A percentile compares a stretch with the other conserved stretches of the same genome.
These are phyloP conservation scores for Nipponia nippon DNA, from an alignment of 2,113 vertebrate species.

Conservation along the genomic window DNA sequence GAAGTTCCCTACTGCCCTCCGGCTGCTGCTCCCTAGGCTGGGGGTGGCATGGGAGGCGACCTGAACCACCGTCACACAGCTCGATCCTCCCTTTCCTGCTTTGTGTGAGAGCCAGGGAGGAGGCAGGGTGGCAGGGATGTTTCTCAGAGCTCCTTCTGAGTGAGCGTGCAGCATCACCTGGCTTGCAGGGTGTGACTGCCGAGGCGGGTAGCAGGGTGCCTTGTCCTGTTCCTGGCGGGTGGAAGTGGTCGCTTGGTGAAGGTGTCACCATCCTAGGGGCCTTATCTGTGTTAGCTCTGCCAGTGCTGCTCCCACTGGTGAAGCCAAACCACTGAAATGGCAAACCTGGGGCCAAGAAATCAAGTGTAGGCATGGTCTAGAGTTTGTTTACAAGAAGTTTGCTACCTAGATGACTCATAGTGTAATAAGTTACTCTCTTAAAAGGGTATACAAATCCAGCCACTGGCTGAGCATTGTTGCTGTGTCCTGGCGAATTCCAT, in stretches of 20 bases:
- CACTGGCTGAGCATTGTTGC: neutral
- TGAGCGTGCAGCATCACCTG: accelerated
- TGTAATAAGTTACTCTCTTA: neutral
- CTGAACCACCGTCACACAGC: accelerated
- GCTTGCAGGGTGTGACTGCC: neutral
- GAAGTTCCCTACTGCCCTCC: neutral
- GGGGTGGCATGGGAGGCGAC: neutral
- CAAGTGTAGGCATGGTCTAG: neutral
- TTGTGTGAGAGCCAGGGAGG: neutral
- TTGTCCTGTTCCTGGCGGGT: neutral
- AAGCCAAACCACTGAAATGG: neutral
- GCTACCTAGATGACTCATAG: neutral
- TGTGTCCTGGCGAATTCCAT: neutral
- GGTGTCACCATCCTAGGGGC: neutral
- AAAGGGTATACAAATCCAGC: neutral
- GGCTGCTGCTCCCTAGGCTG: neutral
- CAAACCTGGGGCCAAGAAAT: neutral
- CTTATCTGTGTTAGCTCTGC: neutral
- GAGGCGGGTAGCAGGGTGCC: neutral
- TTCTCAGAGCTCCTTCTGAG: neutral
- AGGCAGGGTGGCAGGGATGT: neutral
- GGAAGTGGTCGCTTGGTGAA: accelerated
- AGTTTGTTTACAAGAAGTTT: neutral
- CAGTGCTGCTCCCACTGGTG: neutral
- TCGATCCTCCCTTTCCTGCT: neutral